A percentile compares a stretch with the other conserved stretches of the same genome.
Evolutionary conservation across 2,888 invertebrate species (phyloP).

Genomic region (Cephus spinipes): DNA sequence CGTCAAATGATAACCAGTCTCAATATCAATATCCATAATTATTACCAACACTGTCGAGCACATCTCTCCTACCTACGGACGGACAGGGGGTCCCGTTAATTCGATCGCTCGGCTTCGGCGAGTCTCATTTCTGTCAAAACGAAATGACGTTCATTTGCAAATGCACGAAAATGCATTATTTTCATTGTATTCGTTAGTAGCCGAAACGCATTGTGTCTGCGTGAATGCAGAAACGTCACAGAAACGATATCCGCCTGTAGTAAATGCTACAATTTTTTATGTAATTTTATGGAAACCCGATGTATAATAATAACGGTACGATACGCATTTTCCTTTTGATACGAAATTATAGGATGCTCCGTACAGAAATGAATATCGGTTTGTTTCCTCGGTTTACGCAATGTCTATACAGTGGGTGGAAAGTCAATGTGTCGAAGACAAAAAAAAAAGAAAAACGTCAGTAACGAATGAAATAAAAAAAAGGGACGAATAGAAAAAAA

Average conservation of each 20-base stretch:
- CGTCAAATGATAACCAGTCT: slow-evolving; percentile 59
- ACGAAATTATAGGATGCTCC: neutral
- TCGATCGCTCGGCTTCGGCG: neutral
- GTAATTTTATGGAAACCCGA: neutral
- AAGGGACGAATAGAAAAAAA: slow-evolving; percentile 37
- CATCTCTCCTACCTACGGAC: slow-evolving; percentile 1
- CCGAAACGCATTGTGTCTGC: neutral
- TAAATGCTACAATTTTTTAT: too few relatives aligned
- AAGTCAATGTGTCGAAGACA: neutral
- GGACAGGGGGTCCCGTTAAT: slow-evolving; percentile 1
- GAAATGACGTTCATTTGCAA: slow-evolving; percentile 61
- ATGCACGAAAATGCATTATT: slow-evolving; percentile 57
- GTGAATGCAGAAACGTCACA: neutral
- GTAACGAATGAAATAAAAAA: neutral
- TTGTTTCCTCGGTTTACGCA: neutral
- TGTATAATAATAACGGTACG: neutral
- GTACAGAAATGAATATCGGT: neutral
- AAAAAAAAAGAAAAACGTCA: neutral
- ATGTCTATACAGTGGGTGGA: neutral
- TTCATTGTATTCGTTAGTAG: slow-evolving; percentile 57
- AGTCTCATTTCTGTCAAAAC: slow-evolving; percentile 37
- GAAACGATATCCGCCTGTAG: neutral
- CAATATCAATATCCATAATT: slow-evolving; percentile 60
- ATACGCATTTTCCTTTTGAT: neutral
- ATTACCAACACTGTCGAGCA: slow-evolving; percentile 42